These are phyloP conservation scores for Calyptomena viridis DNA, from an alignment of 2,113 vertebrate genomes.

Conservation along the genomic window DNA sequence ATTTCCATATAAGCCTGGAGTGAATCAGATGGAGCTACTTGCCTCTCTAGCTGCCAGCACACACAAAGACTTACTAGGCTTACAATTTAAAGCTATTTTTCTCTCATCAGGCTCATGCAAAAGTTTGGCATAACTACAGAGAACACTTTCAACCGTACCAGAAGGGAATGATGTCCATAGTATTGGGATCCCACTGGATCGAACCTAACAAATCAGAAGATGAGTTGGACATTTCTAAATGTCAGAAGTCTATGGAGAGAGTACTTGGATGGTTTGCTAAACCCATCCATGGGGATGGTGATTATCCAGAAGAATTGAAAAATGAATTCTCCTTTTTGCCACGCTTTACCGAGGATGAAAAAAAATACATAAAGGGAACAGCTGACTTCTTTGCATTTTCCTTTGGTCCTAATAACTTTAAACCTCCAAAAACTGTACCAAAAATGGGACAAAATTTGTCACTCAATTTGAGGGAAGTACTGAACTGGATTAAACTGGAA, in stretches of 20 bases:
- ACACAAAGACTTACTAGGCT: background rate
- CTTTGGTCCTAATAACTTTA: slow-evolving; percentile 92
- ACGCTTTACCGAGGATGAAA: slow-evolving; percentile 81
- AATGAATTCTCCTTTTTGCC: slow-evolving; percentile 74
- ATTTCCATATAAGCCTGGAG: background rate
- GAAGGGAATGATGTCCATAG: slow-evolving; percentile 87
- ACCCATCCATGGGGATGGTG: slow-evolving; percentile 86
- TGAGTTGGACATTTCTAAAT: slow-evolving; percentile 71
- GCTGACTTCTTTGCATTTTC: slow-evolving; percentile 96
- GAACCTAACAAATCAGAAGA: slow-evolving; percentile 80
- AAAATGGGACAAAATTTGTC: slow-evolving; percentile 81
- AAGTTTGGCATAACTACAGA: slow-evolving; percentile 90
- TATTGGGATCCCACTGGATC: slow-evolving; percentile 93
- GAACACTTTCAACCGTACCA: slow-evolving; percentile 80
- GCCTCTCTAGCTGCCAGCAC: background rate
- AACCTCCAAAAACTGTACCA: slow-evolving; percentile 69
- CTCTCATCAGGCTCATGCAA: slow-evolving; percentile 86
- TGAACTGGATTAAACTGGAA: slow-evolving; percentile 91
- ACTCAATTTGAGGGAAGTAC: slow-evolving; percentile 80
- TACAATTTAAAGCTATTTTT: slow-evolving; percentile 12
- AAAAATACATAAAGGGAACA: slow-evolving; percentile 78
- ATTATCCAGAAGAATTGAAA: slow-evolving; percentile 87
- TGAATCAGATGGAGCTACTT: background rate
- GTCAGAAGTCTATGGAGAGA: slow-evolving; percentile 86
- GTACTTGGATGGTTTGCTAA: slow-evolving; percentile 93